These are phyloP conservation scores for Genyomyrus donnyi DNA, from an alignment of 2,113 vertebrate species.

Conservation along the genomic window DNA sequence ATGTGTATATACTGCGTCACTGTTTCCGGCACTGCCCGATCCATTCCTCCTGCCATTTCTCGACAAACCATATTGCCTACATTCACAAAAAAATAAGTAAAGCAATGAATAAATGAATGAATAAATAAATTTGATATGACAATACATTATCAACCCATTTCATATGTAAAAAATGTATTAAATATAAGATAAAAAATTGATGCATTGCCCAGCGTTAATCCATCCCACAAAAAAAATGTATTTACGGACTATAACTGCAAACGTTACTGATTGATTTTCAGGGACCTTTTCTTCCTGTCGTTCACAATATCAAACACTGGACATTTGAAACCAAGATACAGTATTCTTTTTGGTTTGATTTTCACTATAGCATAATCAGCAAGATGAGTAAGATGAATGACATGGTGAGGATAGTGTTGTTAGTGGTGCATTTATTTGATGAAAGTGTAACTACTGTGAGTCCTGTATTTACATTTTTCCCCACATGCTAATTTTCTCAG, in stretches of 20 bases:
- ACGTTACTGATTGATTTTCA: background rate
- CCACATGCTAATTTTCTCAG: background rate
- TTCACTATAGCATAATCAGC: background rate
- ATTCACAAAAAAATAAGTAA: too few species aligned
- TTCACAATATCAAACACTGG: background rate
- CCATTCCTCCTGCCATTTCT: background rate
- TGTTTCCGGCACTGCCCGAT: background rate
- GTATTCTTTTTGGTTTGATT: background rate
- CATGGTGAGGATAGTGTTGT: background rate
- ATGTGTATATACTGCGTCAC: background rate
- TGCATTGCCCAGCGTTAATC: background rate
- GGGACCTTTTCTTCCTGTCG: background rate
- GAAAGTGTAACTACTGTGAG: background rate
- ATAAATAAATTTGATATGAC: background rate
- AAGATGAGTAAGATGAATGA: background rate
- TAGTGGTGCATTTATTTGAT: background rate
- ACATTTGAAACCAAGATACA: background rate
- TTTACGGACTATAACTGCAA: background rate
- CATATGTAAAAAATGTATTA: background rate
- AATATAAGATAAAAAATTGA: background rate
- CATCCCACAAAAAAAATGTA: background rate
- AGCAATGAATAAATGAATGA: too few species aligned
- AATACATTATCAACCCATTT: background rate
- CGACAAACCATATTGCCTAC: too few species aligned
- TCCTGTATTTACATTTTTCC: background rate